Evolutionary conservation across 1,140 invertebrate genomes (phyloP), one percentile per base, ranked within the genome.

Genomic region (Macrobrachium rosenbergii): DNA sequence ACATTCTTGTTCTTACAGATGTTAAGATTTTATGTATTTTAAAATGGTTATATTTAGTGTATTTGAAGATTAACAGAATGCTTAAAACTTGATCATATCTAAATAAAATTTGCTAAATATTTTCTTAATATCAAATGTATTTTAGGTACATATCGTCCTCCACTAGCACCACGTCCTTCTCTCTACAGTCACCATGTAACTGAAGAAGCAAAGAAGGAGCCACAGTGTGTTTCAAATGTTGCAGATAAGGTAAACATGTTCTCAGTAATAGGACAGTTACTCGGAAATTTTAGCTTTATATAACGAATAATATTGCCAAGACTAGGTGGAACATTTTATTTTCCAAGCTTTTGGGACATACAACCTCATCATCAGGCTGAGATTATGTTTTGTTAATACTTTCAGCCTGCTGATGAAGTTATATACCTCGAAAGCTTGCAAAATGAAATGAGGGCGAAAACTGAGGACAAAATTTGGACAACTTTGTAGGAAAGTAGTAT

Each of bases 181-280:
- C 37, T 87, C 5, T 87, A 87, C 78, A 43, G 67, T 45, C 84
- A 87, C 64, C 84, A 87, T 19, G 23, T 87, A 21, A 12, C 84
- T 1, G 84, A 87, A n/a, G 84, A 87, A 16, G 84, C 84, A 19
- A 87, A 87, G 69, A 87, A 87, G 69, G 84, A 87, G 19, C 77
- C 84, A 7, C 84, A 87, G 67, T 80, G 77, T 69, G 77, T 60
- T 7, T n/a, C 77, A 2, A 87, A 75, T 81, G 84, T 87, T 72
- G 84, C 84, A 52, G 84, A 87, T 75, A 87, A 87, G 78, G 84
- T 87, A 60, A 19, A 14, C 52, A 23, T 23, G n/a, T 5, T 11
- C 21, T 23, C 43, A 21, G 28, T 37, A 37, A 37, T 37, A 37
- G 28, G n/a, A n/a, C 3, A 37, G 28, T 37, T 37, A 82, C 58